These are phyloP conservation scores for Ahaetulla prasina DNA, from an alignment of 2,113 vertebrate genomes.

Conservation along the genomic window DNA sequence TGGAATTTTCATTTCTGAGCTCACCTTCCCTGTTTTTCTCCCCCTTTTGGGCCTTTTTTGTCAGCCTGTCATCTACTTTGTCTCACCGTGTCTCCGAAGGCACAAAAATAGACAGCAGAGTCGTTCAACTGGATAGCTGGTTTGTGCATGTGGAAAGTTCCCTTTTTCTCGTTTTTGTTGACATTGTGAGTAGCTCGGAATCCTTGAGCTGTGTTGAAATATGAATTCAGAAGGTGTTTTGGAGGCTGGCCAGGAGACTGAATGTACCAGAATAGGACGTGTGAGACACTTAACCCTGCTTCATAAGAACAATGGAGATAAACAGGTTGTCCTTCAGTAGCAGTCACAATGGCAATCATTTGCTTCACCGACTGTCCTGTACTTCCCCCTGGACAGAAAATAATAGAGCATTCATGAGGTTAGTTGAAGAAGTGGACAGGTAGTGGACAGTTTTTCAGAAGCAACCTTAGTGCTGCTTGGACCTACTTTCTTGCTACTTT, in stretches of 20 bases:
- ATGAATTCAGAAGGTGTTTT: too few species aligned
- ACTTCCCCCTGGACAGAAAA: not conserved
- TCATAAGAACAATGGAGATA: slow-evolving; percentile 16
- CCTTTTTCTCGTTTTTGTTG: fast-evolving
- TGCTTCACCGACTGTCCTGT: slow-evolving; percentile 29
- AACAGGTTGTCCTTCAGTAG: not conserved
- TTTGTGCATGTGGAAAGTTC: not conserved
- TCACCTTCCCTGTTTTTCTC: too few species aligned
- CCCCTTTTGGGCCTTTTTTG: not conserved
- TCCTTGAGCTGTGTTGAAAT: too few species aligned
- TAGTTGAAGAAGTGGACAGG: not conserved
- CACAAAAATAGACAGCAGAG: not conserved
- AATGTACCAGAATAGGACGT: not conserved
- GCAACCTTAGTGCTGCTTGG: too few species aligned
- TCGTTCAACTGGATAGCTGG: not conserved
- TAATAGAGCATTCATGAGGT: not conserved
- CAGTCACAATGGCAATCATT: not conserved
- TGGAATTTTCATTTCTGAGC: too few species aligned
- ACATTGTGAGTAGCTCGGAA: not conserved
- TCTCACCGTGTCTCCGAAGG: not conserved
- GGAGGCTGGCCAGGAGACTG: not conserved
- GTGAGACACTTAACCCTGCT: fast-evolving
- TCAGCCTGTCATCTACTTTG: not conserved
- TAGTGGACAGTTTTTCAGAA: too few species aligned
- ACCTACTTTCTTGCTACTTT: too few species aligned